Evolutionary conservation across 2,113 vertebrate genomes (phyloP).

Genomic region (Dolichotis patagonum): DNA sequence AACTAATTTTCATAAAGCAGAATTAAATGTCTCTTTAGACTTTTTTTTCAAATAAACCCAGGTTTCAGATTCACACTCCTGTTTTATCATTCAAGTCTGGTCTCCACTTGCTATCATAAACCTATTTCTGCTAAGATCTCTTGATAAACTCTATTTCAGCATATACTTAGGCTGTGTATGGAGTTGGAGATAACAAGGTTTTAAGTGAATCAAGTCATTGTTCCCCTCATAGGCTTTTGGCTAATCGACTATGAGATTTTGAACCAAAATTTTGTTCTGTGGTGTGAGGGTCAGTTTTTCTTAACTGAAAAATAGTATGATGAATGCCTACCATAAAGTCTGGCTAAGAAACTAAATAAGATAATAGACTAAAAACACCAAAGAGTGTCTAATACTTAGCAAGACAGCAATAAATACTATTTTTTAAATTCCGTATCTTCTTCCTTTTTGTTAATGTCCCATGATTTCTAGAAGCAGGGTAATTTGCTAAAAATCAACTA

Average conservation of each 20-base stretch:
- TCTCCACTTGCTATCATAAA: neutral
- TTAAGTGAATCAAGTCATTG: neutral
- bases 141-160: neutral
- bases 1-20: constrained; percentile 10
- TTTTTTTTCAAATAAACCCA: neutral
- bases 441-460: neutral
- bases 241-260: neutral
- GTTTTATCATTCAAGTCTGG: neutral
- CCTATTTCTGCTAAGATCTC: neutral
- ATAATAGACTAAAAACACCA: neutral
- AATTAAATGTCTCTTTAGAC: neutral
- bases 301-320: neutral
- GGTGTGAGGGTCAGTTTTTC: neutral
- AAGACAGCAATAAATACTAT: neutral
- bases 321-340: neutral
- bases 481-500: constrained; percentile 27
- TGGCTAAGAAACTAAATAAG: neutral
- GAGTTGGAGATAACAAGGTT: neutral
- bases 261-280: neutral
- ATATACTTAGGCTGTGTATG: neutral
- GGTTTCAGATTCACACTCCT: neutral
- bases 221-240: neutral
- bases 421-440: neutral
- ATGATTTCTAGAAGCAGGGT: constrained; percentile 13
- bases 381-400: neutral